Evolutionary conservation across 2,797 vertebrate genomes (phyloP).

Genomic region (Lycodopsis pacificus): DNA sequence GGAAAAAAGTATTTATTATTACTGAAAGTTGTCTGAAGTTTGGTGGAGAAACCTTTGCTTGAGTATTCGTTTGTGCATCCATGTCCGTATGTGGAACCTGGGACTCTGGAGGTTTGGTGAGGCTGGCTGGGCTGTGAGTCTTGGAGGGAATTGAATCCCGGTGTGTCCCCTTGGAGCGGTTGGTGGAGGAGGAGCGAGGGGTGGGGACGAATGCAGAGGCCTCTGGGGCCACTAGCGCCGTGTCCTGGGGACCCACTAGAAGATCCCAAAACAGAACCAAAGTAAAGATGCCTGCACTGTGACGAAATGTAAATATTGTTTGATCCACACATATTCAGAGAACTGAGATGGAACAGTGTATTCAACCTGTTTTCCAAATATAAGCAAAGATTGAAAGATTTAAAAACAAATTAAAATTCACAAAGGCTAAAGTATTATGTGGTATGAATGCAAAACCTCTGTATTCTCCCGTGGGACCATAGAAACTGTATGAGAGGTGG

Average conservation of each 20-base stretch:
- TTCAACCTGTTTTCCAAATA: neutral
- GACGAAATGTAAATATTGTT: neutral
- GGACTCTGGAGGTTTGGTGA: constrained; percentile 26
- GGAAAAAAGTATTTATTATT: neutral
- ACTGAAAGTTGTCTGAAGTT: neutral
- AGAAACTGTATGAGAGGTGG: constrained; percentile 89
- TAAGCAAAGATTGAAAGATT: neutral
- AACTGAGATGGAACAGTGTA: neutral
- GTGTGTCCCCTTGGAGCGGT: constrained; percentile 21
- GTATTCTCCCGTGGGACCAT: constrained; percentile 75
- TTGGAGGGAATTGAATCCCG: neutral
- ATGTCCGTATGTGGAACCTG: constrained; percentile 26
- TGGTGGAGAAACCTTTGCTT: neutral
- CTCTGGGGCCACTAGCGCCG: neutral
- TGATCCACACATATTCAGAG: neutral
- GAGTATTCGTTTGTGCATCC: neutral
- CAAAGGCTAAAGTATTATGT: neutral
- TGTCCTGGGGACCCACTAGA: constrained; percentile 44
- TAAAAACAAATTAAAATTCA: neutral
- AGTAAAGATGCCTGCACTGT: neutral
- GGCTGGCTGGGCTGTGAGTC: constrained; percentile 11
- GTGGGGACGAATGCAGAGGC: neutral
- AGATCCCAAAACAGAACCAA: constrained; percentile 26
- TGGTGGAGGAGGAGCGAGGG: constrained; percentile 21
- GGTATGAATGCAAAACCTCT: constrained; percentile 48